Base-by-base conservation (phyloP, 2,113 vertebrate species). In the Micronycteris hirsuta region DNA sequence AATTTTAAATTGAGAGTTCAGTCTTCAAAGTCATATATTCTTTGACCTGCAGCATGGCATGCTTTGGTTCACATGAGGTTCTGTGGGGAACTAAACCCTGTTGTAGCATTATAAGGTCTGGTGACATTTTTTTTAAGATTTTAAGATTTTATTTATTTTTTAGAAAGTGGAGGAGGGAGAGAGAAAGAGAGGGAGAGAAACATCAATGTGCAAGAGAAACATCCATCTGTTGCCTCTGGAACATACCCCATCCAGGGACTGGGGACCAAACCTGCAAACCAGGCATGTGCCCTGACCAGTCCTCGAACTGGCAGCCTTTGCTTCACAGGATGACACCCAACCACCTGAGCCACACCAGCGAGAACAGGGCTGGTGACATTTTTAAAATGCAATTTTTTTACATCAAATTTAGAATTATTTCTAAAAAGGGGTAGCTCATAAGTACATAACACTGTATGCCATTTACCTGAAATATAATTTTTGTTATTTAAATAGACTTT, bases 1-100 rank as follows among this genome's bases (percentile, higher is more conserved):
- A 92, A 87, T 82, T 84, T 93, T 41, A 97, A 94, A 96, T 81
- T 65, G 65, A 92, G 70, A 95, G 91, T 81, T 96, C 78, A 84
- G 9, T 93, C 78, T 97, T 94, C 73, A 88, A 93, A 95, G 85
- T 86, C 43, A 52, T 38, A 19, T 82, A 83, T 92, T 77, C 65
- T 91, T 91, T 97, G 77, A 96, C 91, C 91, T 80, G 54, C 0
- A 83, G 13, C 4, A 70, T 92, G 73, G 45, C 49, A 91, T 92
- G 20, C 36, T 93, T 73, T 88, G 41, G 73, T 22, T 31, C 26
- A 91, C 89, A 76, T 0, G 73, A 93, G 22, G 56, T 91, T 94
- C 58, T 92, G 26, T 52, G 71, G 92, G 52, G 67, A 96, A 52
- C 24, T 63, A 78, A 94, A 86, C 26, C 61, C 33, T 63, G 2